Percentiles rank a stretch among this genome's conserved stretches.
Evolutionary conservation across 2,797 vertebrate species (phyloP).

Genomic region (Sebastes umbrosus): DNA sequence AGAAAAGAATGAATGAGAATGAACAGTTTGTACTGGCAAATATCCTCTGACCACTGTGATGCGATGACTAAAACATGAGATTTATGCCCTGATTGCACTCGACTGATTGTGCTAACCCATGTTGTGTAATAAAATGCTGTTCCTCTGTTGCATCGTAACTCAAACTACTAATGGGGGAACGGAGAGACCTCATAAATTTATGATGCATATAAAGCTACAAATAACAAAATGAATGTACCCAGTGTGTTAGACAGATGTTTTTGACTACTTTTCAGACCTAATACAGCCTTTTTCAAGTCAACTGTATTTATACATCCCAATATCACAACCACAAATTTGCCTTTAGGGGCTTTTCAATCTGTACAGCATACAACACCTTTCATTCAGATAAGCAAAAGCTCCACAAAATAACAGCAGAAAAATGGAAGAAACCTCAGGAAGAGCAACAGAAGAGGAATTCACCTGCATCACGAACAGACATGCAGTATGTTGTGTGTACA

Average conservation of each 20-base stretch:
- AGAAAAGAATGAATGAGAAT: not conserved
- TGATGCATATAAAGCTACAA: not conserved
- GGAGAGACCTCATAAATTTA: slow-evolving; percentile 1
- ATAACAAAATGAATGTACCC: not conserved
- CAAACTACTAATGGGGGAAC: slow-evolving; percentile 11
- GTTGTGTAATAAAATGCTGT: slow-evolving; percentile 42
- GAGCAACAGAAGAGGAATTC: not conserved
- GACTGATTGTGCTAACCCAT: slow-evolving; percentile 29
- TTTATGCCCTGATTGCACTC: slow-evolving; percentile 42
- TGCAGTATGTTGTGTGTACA: not conserved
- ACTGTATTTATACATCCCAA: not conserved
- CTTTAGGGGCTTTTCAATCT: not conserved
- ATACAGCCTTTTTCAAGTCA: not conserved
- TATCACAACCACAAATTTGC: not conserved
- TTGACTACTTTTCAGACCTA: not conserved
- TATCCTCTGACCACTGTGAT: slow-evolving; percentile 3
- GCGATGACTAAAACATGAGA: slow-evolving; percentile 39
- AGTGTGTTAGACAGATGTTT: not conserved
- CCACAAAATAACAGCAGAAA: not conserved
- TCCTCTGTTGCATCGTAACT: slow-evolving; percentile 33
- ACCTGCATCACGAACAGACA: too few species aligned
- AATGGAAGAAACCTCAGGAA: not conserved
- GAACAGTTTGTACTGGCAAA: slow-evolving; percentile 4
- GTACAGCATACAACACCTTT: not conserved
- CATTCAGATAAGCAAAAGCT: not conserved